Base-by-base conservation (phyloP, 2,888 invertebrate genomes). In the Phalangium opilio region DNA sequence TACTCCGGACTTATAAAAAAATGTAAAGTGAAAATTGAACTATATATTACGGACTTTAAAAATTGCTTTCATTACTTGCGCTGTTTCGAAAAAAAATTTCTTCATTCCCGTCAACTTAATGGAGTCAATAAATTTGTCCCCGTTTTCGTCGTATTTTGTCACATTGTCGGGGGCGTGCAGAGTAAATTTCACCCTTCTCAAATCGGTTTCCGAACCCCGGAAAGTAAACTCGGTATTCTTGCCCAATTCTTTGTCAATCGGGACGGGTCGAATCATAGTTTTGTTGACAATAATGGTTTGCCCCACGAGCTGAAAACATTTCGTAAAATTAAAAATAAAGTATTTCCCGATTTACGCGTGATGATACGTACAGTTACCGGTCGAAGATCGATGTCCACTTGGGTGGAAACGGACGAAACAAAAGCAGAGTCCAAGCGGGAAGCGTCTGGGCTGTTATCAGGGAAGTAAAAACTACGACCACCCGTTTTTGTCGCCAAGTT, bases 101-200 rank as follows among this genome's bases (percentile, higher is more conserved):
- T 27, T 27, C 27, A 4, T 27, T 27, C 8, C 5, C 27, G 8
- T 7, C 27, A 8, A 27, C 4, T 4, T 8, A 27, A 7, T 8
- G 27, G 5, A 4, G 27, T 8, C 27, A 8, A 7, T 27, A 8
- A 27, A 27, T 8, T 27, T 8, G 5, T 4, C 5, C 4, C 5
- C 27, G 27, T 7, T 8, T 8, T 27, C 27, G 27, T 8, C 8
- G 27, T 27, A 27, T n/a, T n/a, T n/a, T 27, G 27, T 27, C 8
- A 7, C 8, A 27, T 8, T 8, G 8, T 27, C 27, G 27, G 27
- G 68, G 0, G 72, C 69, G 11, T 67, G 63, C 33, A 35, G 34
- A 33, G 5, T 34, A 10, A 35, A 8, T 27, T 27, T 4, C 4
- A 54, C 42, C 10, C 50, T 46, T 4, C 49, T 42, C 39, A 44